Base-by-base conservation (phyloP, 1,140 invertebrate species). In the Achatina immaculata region DNA sequence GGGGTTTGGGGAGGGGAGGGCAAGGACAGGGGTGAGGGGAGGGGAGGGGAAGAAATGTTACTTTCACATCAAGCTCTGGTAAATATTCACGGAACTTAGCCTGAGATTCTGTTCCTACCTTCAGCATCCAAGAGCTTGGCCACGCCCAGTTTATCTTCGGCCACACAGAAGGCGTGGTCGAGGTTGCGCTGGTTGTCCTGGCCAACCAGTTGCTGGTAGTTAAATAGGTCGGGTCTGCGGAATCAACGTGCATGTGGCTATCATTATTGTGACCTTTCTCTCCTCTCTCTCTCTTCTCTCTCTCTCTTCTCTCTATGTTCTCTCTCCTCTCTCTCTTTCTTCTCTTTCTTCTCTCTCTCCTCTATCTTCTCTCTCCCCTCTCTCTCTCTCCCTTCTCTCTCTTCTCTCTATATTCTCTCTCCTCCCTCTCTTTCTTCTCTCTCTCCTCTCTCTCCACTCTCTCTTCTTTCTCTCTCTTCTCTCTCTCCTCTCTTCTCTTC, bases 91-190 rank as follows among this genome's bases (percentile, higher is more conserved):
- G n/a, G n/a, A n/a, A n/a, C n/a, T n/a, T n/a, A n/a, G n/a, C n/a
- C n/a, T n/a, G n/a, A n/a, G n/a, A n/a, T n/a, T n/a, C n/a, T n/a
- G n/a, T n/a, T n/a, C 74, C 81, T 90, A 96, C 95, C 95, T 93
- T 97, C 96, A 16, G 95, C 94, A 92, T 97, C 96, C 28, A 98
- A 92, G 51, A 97, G 92, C 84, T 94, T 93, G 86, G 96, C 95
- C 83, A 98, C 96, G 79, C 93, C 93, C 51, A 97, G 93, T 85
- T 95, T 93, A 72, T 94, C 92, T 80, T 95, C 93, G 48, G 96
- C 96, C 55, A 96, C 90, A 78, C 93, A 91, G 89, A 98, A 98
- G 16, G 95, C 96, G 91, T 96, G 94, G 76, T 96, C 95, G 7
- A 98, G 93, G 86, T 94, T 93, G 0, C 94, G 94, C 19, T 89